Evolutionary conservation across 2,888 invertebrate species (phyloP), one percentile per base, ranked within the genome.

Genomic region (Rotaria magnacalcarata): DNA sequence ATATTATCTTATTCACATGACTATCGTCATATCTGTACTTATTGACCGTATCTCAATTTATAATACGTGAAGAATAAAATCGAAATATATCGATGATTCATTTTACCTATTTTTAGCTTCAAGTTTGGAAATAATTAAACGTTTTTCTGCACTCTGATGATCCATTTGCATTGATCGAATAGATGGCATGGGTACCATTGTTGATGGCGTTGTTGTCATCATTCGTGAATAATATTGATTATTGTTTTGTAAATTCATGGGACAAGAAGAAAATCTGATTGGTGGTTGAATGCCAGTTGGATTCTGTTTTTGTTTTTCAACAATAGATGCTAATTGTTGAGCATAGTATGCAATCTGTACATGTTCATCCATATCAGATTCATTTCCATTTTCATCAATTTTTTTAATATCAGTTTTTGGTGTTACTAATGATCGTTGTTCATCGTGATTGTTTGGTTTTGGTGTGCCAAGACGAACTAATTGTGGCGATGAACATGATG

Each of bases 41-140:
- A 19, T 54, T 52, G 47, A 47, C 16, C 10, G 5, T 7, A 16
- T 52, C 8, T 4, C 10, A 52, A 14, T 14, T 52, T 7, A 52
- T 7, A 52, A 2, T 10, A 52, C 16, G 14, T 52, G 52, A 14
- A 14, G 14, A 11, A 50, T 50, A 11, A 50, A 52, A 52, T 6
- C 10, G 16, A 14, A 52, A 14, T 6, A 54, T 4, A 19, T 21
- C 2, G 7, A 54, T 19, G 4, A 19, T 50, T 50, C 1, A 54
- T 54, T 54, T 43, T 47, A 80, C 80, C 80, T 80, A 47, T 80
- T 80, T 80, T 80, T 24, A 11, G 80, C 80, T 80, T 80, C 47
- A n/a, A 80, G 47, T 80, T 80, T 80, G 1, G 47, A 19, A 14
- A 80, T 80, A 43, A 80, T 75, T 43, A 75, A n/a, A n/a, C 80